Percentiles rank a stretch among this genome's conserved stretches.
These are phyloP conservation scores for Dallia pectoralis DNA, from an alignment of 2,797 vertebrate species.

Conservation along the genomic window DNA sequence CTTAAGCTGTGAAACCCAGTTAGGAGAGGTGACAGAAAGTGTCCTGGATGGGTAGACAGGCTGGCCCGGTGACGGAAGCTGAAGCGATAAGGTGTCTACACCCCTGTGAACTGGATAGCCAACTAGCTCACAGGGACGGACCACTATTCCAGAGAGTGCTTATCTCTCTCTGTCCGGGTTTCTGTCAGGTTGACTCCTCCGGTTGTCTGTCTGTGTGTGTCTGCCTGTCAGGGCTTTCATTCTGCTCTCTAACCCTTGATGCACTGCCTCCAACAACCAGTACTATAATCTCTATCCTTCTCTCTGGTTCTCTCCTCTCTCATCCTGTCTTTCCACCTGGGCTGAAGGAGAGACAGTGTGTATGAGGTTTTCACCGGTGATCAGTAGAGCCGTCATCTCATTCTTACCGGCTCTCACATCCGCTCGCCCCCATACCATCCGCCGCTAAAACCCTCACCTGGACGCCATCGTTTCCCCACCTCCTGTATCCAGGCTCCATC, in stretches of 20 bases:
- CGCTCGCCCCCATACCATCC: background rate
- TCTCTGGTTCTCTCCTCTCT: slow-evolving; percentile 28
- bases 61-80: slow-evolving; percentile 33
- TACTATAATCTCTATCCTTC: slow-evolving; percentile 5
- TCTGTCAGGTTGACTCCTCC: slow-evolving; percentile 70
- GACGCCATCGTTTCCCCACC: too few relatives aligned
- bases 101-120: slow-evolving; percentile 39
- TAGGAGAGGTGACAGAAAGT: background rate
- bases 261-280: slow-evolving; percentile 1
- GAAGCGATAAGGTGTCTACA: slow-evolving; percentile 56
- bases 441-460: too few relatives aligned
- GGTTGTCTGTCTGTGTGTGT: slow-evolving; percentile 58
- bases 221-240: slow-evolving; percentile 32
- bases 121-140: slow-evolving; percentile 40
- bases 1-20: background rate
- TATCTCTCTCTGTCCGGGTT: slow-evolving; percentile 65
- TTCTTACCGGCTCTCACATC: too few relatives aligned
- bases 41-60: background rate
- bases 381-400: background rate
- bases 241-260: slow-evolving; percentile 17
- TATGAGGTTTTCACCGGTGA: slow-evolving; percentile 25
- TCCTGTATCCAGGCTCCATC: too few relatives aligned
- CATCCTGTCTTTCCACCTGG: slow-evolving; percentile 31
- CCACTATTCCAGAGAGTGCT: slow-evolving; percentile 49
- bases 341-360: slow-evolving; percentile 18